Conservation (phyloP, 2,113 vertebrate species). For the Podarcis raffonei region DNA sequence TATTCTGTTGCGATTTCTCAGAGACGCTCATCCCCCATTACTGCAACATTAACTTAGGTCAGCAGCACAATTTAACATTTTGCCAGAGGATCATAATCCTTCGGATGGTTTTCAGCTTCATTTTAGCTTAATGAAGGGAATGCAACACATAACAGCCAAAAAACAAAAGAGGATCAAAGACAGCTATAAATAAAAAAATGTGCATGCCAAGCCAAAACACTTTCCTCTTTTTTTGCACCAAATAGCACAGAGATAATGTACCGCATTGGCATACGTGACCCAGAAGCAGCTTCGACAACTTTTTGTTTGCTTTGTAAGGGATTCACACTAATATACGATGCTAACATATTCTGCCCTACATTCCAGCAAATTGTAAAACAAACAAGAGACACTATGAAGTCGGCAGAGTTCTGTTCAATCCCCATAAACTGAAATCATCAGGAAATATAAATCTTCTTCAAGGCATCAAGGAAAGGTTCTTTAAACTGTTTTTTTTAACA, state of each 20-base stretch:
- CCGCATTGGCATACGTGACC: slow-evolving; percentile 1
- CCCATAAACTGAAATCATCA: neutral
- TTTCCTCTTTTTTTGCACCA: neutral
- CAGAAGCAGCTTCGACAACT: slow-evolving; percentile 16
- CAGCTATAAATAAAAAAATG: slow-evolving; percentile 19
- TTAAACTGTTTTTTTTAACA: slow-evolving; percentile 3
- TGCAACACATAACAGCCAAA: slow-evolving; percentile 27
- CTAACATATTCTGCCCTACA: slow-evolving; percentile 12
- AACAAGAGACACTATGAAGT: slow-evolving; percentile 6
- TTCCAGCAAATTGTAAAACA: slow-evolving; percentile 29
- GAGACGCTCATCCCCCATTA: slow-evolving; percentile 12
- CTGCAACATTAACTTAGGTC: slow-evolving; percentile 27
- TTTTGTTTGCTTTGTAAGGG: neutral
- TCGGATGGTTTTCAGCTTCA: slow-evolving; percentile 35
- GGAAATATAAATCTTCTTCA: neutral
- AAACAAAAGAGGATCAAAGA: slow-evolving; percentile 40
- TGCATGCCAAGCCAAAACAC: slow-evolving; percentile 17
- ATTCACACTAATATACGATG: neutral
- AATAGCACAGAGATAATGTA: slow-evolving; percentile 8
- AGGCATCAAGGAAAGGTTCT: neutral
- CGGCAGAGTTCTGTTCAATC: neutral
- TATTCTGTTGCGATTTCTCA: slow-evolving; percentile 38
- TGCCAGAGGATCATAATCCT: slow-evolving; percentile 24
- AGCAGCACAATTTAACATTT: slow-evolving; percentile 47
- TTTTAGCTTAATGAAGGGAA: slow-evolving; percentile 45